Evolutionary conservation across 2,113 vertebrate species (phyloP).

Genomic region (Cyphomyrus plagiostoma): DNA sequence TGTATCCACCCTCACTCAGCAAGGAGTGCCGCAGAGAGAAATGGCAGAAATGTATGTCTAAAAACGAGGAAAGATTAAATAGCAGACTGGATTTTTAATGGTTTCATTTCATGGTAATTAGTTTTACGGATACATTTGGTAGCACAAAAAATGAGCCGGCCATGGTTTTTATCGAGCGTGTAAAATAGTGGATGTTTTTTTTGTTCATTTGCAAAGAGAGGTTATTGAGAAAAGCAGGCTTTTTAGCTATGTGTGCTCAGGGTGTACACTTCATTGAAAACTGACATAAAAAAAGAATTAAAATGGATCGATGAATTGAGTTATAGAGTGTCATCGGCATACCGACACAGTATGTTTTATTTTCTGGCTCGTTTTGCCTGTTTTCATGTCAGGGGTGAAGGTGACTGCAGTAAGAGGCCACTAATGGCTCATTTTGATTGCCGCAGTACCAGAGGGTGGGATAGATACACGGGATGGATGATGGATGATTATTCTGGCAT

Average conservation of each 20-base stretch:
- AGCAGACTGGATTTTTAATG: neutral
- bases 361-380: neutral
- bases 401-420: neutral
- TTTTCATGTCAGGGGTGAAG: neutral
- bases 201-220: neutral
- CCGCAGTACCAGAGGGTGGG: neutral
- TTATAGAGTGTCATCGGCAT: neutral
- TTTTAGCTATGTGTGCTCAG: neutral
- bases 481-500: neutral
- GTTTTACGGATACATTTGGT: neutral
- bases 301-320: neutral
- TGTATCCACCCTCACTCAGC: neutral
- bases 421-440: neutral
- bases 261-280: neutral
- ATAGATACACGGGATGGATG: neutral
- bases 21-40: neutral
- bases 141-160: neutral
- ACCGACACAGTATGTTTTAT: neutral
- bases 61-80: constrained; percentile 1
- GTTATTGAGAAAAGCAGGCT: neutral
- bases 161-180: neutral
- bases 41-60: neutral
- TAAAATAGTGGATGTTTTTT: neutral
- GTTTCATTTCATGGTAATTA: constrained; percentile 10
- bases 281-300: neutral